Evolutionary conservation across 2,113 vertebrate species (phyloP), one percentile per base, ranked within the genome.

Genomic region (Mixornis gularis): DNA sequence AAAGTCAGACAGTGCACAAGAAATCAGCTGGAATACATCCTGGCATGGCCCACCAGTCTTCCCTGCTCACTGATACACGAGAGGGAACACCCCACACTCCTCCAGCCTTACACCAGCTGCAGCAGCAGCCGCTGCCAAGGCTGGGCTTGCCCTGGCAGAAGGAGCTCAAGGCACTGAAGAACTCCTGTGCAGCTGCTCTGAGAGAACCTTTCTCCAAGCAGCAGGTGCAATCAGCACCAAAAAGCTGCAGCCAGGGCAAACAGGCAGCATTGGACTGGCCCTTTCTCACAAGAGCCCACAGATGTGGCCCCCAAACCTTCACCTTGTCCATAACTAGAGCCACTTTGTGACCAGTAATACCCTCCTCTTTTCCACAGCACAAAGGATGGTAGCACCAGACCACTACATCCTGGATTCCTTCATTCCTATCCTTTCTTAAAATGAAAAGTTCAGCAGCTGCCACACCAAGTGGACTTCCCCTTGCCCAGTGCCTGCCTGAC

Each of bases 241-340:
- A 65, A 63, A 22, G 3, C 26, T 18, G 12, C 20, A 82, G 32
- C 24, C 30, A 68, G 7, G 17, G 29, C 29, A 85, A 66, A 85
- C 0, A 0, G 30, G 26, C n/a, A 72, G 20, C 24, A 56, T 0
- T 34, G 25, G 9, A 44, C 22, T 9, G 6, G 9, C 17, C 12
- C 29, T n/a, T 64, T 52, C 68, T 52, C 19, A 30, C 17, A 6
- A 1, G 72, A 72, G 6, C 7, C 16, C 19, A 18, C 29, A 72
- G 18, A 56, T 30, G 3, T 15, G 22, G 65, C 38, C 40, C n/a
- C n/a, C 44, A 83, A 17, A 15, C 17, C 24, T 51, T 79, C 40
- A 74, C 13, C 5, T 52, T 43, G 15, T 16, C 62, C 46, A 43
- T 5, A 20, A 3, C 3, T 24, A 46, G 14, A 3, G 41, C 20